A percentile compares a stretch with the other conserved stretches of the same genome.
phyloP scores from a whole-genome alignment of 2,888 invertebrate genomes.

The Anthrax anthrax region DNA sequence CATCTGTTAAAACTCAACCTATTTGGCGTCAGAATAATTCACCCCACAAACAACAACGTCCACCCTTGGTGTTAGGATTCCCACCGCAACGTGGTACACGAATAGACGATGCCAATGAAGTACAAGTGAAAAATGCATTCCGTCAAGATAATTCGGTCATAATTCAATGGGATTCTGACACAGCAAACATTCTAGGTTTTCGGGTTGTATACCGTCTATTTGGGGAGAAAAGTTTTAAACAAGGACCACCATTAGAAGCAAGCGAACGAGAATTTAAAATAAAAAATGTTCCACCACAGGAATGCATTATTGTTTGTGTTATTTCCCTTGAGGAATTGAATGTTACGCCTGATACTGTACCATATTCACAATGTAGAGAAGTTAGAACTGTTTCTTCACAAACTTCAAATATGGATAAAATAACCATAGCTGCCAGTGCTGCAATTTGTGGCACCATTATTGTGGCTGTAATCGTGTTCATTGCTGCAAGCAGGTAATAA shows the following conservation, averaged over 20 bases:
- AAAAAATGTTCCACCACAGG: constrained; percentile 83
- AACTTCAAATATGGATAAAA: constrained; percentile 85
- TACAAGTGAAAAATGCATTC: constrained; percentile 72
- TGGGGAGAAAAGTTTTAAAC: constrained; percentile 79
- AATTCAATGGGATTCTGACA: constrained; percentile 84
- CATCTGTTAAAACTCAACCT: constrained; percentile 34
- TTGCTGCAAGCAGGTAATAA: constrained; percentile 56
- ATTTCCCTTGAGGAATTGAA: constrained; percentile 78
- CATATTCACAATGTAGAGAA: constrained; percentile 75
- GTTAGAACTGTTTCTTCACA: constrained; percentile 72
- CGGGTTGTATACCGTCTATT: constrained; percentile 78
- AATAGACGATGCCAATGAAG: constrained; percentile 54
- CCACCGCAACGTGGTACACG: constrained; percentile 50
- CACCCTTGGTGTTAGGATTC: constrained; percentile 57
- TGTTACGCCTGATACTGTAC: constrained; percentile 75
- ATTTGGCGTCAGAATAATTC: constrained; percentile 24
- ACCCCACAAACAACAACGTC: constrained; percentile 40
- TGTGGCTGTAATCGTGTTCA: constrained; percentile 77
- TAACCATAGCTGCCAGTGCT: constrained; percentile 84
- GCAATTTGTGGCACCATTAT: constrained; percentile 87
- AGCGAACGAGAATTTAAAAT: constrained; percentile 86
- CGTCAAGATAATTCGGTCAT: constrained; percentile 71
- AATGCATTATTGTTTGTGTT: constrained; percentile 87
- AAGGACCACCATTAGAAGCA: constrained; percentile 77
- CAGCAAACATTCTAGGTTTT: constrained; percentile 75